phyloP scores from a whole-genome alignment of 2,113 vertebrate genomes.

The Sinosuthora webbiana region DNA sequence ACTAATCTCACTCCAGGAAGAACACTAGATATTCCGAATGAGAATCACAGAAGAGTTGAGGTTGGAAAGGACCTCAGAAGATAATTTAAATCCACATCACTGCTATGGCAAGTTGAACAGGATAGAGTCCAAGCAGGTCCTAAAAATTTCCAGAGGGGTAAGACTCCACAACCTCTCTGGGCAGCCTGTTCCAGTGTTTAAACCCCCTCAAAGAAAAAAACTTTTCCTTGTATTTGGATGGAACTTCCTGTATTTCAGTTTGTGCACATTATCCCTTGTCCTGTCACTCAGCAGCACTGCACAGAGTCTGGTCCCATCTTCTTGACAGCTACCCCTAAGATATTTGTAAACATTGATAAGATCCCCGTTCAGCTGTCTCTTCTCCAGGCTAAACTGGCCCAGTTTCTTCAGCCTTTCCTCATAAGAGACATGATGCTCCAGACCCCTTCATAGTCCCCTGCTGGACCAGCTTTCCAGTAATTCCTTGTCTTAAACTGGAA shows the following conservation, averaged over 20 bases:
- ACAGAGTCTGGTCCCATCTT: background rate
- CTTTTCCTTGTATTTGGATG: background rate
- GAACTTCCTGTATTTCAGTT: background rate
- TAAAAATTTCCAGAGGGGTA: background rate
- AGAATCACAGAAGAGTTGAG: background rate
- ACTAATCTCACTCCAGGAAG: background rate
- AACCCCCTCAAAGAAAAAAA: background rate
- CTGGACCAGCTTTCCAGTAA: background rate
- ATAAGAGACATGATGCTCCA: background rate
- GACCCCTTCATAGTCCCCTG: background rate
- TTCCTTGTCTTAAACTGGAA: background rate
- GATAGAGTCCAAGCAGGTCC: background rate
- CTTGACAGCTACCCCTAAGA: background rate
- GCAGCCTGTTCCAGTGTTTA: background rate
- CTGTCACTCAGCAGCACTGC: background rate
- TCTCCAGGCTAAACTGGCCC: background rate
- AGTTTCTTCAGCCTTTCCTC: background rate
- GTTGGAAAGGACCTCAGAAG: background rate
- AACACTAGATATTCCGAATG: background rate
- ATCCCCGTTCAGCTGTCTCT: background rate
- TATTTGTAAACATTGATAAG: background rate
- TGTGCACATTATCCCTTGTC: background rate
- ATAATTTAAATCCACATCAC: background rate
- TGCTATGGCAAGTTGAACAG: background rate
- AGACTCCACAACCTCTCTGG: background rate